Evolutionary conservation across 2,797 vertebrate species (phyloP).

Genomic region (Otolemur crassicaudatus): DNA sequence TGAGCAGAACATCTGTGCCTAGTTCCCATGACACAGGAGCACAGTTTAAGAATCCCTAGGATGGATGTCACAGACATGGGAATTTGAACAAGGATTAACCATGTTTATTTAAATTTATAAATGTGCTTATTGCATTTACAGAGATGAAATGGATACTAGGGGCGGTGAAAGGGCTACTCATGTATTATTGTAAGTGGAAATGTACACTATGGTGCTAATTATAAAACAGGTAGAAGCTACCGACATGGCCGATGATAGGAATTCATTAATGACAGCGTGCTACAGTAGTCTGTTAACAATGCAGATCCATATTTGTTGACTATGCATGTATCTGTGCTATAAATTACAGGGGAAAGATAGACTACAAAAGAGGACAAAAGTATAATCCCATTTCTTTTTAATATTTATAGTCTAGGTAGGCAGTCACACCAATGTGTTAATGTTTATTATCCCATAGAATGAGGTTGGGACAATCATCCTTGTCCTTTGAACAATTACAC

Average conservation of each 20-base stretch:
- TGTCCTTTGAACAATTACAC: neutral
- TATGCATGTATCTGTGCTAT: neutral
- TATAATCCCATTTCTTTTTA: neutral
- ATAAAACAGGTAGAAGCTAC: neutral
- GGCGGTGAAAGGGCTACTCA: neutral
- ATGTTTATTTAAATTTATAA: constrained; percentile 4
- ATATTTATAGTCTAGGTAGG: neutral
- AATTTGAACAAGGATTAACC: neutral
- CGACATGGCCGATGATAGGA: neutral
- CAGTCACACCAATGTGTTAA: neutral
- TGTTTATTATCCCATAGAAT: neutral
- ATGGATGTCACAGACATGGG: neutral
- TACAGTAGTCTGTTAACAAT: neutral
- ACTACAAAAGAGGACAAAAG: neutral
- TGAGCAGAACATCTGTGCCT: neutral
- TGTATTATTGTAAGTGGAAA: neutral
- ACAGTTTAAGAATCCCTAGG: neutral
- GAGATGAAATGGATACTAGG: neutral
- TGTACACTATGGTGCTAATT: neutral
- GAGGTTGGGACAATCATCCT: neutral
- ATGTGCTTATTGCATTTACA: neutral
- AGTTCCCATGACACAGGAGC: neutral
- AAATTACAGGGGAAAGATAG: neutral
- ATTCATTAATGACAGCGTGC: neutral
- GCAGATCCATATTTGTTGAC: neutral